These are phyloP conservation scores for Spialia ferax DNA, from an alignment of 2,888 invertebrate genomes.

Conservation along the genomic window DNA sequence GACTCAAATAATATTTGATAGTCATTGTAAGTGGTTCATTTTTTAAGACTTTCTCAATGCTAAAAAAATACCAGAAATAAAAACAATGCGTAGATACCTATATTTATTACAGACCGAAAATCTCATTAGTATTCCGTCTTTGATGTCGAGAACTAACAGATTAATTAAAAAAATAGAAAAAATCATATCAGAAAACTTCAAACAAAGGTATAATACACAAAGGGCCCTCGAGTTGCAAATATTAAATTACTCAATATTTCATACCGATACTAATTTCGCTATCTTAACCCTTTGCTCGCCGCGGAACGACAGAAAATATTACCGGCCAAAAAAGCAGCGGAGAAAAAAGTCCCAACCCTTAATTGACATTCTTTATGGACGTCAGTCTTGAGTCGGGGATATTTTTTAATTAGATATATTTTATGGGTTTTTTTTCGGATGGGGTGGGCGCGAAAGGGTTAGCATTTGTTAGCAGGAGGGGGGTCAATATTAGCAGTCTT, in stretches of 20 bases:
- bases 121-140: constrained; percentile 40
- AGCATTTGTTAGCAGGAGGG: constrained; percentile 83
- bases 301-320: constrained; percentile 79
- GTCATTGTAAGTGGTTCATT: too few species aligned
- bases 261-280: constrained; percentile 86
- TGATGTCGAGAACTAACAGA: constrained; percentile 55
- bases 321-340: constrained; percentile 56
- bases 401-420: constrained; percentile 88
- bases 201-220: constrained; percentile 50
- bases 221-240: constrained; percentile 63
- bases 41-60: too few species aligned
- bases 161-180: constrained; percentile 55
- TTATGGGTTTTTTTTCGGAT: constrained; percentile 85
- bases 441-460: constrained; percentile 82
- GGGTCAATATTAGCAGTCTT: constrained; percentile 84
- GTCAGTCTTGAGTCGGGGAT: constrained; percentile 85
- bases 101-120: not conserved
- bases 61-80: too few species aligned
- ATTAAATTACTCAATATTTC: constrained; percentile 86
- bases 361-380: constrained; percentile 88
- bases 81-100: not conserved
- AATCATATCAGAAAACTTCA: constrained; percentile 48
- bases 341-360: constrained; percentile 78
- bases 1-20: too few species aligned
- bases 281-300: constrained; percentile 84